Evolutionary conservation across 1,140 invertebrate species (phyloP).

Genomic region (Brachionus calyciflorus): DNA sequence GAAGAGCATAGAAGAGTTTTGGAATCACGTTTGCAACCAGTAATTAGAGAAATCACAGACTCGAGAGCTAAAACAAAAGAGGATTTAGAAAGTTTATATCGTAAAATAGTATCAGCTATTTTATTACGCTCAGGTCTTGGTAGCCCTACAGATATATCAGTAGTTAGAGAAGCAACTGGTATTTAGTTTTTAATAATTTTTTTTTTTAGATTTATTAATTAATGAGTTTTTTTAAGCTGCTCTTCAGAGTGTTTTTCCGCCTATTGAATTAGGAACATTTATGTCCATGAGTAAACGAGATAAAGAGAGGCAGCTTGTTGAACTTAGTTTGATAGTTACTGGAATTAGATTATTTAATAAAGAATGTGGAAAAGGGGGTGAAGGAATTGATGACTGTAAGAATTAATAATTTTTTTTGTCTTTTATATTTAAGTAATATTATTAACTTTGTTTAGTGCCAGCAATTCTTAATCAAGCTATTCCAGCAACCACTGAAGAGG

Average conservation of each 20-base stretch:
- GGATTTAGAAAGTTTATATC: conserved; percentile 60
- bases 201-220: background rate
- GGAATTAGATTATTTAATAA: conserved; percentile 62
- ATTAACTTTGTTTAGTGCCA: conserved; percentile 53
- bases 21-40: conserved; percentile 59
- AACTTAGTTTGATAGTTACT: conserved; percentile 60
- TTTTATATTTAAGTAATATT: conserved; percentile 17
- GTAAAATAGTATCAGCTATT: conserved; percentile 61
- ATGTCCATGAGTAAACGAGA: conserved; percentile 63
- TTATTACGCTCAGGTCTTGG: conserved; percentile 60
- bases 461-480: conserved; percentile 61
- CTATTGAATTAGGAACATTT: conserved; percentile 69
- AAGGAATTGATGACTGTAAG: conserved; percentile 61
- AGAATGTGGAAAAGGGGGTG: conserved; percentile 61
- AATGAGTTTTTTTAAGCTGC: conserved; percentile 61
- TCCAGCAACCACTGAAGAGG: conserved; percentile 60
- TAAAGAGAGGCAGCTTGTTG: conserved; percentile 60
- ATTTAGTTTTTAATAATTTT: background rate
- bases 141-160: conserved; percentile 60
- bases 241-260: conserved; percentile 71
- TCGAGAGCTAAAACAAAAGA: conserved; percentile 59
- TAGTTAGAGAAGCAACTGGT: conserved; percentile 65
- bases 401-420: conserved; percentile 47
- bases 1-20: conserved; percentile 61
- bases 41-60: conserved; percentile 60